A percentile compares a stretch with the other conserved stretches of the same genome.
Conservation (phyloP, 2,113 vertebrate species). For the Alectura lathami region DNA sequence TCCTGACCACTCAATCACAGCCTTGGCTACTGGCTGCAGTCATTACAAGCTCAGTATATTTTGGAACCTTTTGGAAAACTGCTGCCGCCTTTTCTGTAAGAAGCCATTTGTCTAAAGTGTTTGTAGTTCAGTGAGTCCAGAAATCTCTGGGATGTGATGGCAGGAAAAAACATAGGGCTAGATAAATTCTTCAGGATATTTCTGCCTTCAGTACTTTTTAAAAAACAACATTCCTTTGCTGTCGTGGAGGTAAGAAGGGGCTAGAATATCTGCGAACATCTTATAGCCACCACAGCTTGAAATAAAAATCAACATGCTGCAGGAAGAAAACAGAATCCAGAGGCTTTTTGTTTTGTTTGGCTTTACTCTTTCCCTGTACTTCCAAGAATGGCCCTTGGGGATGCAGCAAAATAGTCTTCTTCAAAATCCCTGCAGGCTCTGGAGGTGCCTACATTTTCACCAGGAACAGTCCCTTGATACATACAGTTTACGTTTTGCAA, state of each 20-base stretch:
- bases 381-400: neutral
- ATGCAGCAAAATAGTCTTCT: neutral
- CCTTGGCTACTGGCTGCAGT: neutral
- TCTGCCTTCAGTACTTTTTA: neutral
- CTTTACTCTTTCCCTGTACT: neutral
- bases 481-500: neutral
- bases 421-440: neutral
- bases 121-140: neutral
- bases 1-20: neutral
- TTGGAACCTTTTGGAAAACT: conserved; percentile 6
- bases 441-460: neutral
- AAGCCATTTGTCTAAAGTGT: neutral
- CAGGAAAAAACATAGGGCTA: neutral
- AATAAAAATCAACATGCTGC: neutral
- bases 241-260: neutral
- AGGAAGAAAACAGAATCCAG: neutral
- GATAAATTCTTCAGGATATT: neutral
- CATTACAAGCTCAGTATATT: conserved; percentile 2
- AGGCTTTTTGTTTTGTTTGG: neutral
- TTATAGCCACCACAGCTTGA: neutral
- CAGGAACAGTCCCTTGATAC: neutral
- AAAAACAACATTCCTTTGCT: neutral
- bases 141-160: neutral
- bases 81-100: neutral
- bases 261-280: neutral